Percentiles rank a stretch among this genome's conserved stretches.
phyloP scores from a whole-genome alignment of 2,113 vertebrate species.

The Pycnonotus jocosus region DNA sequence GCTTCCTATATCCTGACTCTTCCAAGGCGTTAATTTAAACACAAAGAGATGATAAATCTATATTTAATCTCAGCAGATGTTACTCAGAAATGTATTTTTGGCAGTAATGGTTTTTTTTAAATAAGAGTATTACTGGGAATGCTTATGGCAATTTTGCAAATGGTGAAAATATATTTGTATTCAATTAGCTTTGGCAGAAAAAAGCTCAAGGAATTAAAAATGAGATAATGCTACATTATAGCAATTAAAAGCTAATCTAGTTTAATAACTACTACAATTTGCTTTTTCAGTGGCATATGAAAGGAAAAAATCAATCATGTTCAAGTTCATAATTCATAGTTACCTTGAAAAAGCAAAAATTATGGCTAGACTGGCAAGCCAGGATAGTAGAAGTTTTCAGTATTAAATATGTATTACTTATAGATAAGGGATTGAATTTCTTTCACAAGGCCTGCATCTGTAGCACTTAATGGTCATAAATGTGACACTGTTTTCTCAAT shows the following conservation, averaged over 20 bases:
- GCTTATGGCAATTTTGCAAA: neutral
- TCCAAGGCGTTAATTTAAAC: neutral
- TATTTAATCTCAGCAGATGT: neutral
- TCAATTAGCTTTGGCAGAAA: neutral
- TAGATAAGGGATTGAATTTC: neutral
- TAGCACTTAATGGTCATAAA: neutral
- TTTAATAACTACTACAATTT: neutral
- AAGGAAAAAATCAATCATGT: neutral
- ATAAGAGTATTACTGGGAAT: neutral
- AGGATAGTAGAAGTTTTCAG: neutral
- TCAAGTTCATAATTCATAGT: neutral
- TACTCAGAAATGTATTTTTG: neutral
- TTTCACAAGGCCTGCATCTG: neutral
- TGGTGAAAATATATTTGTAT: neutral
- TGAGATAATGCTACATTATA: neutral
- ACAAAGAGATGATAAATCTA: neutral
- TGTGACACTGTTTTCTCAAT: neutral
- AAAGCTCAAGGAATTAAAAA: conserved; percentile 3
- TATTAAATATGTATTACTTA: neutral
- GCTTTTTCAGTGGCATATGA: neutral
- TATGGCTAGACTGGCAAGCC: neutral
- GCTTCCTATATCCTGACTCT: neutral
- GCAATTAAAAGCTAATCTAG: neutral
- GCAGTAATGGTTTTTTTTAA: neutral
- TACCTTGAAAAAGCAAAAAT: conserved; percentile 1